These are phyloP conservation scores for Aphaenogaster ashmeadi DNA, from an alignment of 1,140 invertebrate species.

Conservation along the genomic window DNA sequence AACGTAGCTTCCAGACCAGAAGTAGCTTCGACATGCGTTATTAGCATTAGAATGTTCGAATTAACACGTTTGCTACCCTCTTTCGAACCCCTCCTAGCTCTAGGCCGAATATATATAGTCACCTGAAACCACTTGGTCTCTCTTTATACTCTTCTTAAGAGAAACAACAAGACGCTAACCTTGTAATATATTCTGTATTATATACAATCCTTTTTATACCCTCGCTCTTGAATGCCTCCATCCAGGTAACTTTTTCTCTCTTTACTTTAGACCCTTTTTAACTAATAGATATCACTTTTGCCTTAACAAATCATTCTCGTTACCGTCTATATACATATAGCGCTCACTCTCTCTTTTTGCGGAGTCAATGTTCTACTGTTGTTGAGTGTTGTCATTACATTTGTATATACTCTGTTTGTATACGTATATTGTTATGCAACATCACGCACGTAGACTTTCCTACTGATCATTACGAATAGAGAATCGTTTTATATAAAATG, in stretches of 20 bases:
- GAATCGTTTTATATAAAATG: slow-evolving; percentile 11
- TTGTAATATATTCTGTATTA: slow-evolving; percentile 82
- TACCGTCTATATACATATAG: slow-evolving; percentile 50
- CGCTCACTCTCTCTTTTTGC: slow-evolving; percentile 57
- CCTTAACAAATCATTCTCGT: slow-evolving; percentile 71
- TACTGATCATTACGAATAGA: slow-evolving; percentile 61
- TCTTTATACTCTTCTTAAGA: slow-evolving; percentile 74
- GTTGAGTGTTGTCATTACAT: slow-evolving; percentile 67
- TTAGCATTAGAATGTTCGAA: slow-evolving; percentile 82
- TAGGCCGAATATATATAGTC: slow-evolving; percentile 80
- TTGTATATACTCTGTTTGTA: slow-evolving; percentile 65
- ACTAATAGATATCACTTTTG: slow-evolving; percentile 70
- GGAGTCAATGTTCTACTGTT: slow-evolving; percentile 57
- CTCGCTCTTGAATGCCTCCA: slow-evolving; percentile 82
- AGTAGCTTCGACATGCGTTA: slow-evolving; percentile 73
- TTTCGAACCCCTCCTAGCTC: slow-evolving; percentile 78
- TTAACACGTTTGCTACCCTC: slow-evolving; percentile 81
- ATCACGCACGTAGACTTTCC: slow-evolving; percentile 59
- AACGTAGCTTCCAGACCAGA: slow-evolving; percentile 60
- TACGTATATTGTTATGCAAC: slow-evolving; percentile 69
- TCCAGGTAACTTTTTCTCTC: slow-evolving; percentile 83
- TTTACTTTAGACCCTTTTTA: slow-evolving; percentile 81
- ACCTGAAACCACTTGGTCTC: slow-evolving; percentile 75
- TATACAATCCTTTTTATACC: slow-evolving; percentile 80
- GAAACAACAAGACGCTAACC: slow-evolving; percentile 75